Evolutionary conservation across 2,113 vertebrate species (phyloP).

Genomic region (Spheniscus mendiculus): DNA sequence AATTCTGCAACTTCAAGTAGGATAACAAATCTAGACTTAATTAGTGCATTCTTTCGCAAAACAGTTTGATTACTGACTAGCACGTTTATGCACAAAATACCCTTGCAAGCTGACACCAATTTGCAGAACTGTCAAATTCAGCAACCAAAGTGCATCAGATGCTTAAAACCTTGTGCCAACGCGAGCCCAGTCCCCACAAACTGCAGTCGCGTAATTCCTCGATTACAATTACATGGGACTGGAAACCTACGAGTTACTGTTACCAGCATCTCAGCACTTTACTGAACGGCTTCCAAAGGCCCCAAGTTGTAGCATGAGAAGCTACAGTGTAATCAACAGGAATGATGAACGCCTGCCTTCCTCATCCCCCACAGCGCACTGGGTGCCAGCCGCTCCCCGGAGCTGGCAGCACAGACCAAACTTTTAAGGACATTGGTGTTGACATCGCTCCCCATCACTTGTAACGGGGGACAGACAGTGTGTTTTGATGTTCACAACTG

Average conservation of each 20-base stretch:
- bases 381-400: neutral
- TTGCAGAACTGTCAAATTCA: conserved; percentile 62
- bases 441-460: no score
- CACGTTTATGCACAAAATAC: conserved; percentile 39
- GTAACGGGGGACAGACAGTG: neutral
- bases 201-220: neutral
- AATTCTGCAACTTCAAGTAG: conserved; percentile 54
- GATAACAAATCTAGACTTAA: conserved; percentile 64
- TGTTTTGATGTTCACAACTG: neutral
- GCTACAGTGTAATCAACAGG: neutral
- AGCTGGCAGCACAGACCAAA: neutral
- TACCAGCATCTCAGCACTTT: neutral
- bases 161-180: neutral
- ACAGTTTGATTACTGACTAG: conserved; percentile 54
- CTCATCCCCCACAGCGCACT: accelerated
- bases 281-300: neutral
- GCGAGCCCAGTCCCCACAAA: neutral
- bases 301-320: neutral
- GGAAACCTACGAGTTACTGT: neutral
- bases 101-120: conserved; percentile 56
- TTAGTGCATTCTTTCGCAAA: conserved; percentile 62
- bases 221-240: neutral
- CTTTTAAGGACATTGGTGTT: neutral
- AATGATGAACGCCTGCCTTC: neutral
- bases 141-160: neutral